phyloP scores from a whole-genome alignment of 2,797 vertebrate species.

The Tragelaphus eurycerus region DNA sequence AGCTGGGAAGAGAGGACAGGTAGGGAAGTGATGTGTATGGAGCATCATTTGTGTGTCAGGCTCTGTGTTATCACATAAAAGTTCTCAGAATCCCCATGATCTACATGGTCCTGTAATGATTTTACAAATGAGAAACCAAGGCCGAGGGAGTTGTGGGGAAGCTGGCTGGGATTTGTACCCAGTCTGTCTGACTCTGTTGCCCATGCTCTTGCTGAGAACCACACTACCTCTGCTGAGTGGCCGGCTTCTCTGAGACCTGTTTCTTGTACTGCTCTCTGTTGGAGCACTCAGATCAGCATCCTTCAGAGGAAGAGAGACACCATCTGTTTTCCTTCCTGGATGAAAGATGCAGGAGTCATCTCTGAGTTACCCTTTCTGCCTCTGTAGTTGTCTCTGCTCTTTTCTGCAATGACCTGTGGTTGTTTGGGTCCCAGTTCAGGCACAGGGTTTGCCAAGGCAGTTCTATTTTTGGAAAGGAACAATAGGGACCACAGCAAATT shows the following conservation, averaged over 20 bases:
- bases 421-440: conserved; percentile 70
- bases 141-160: background rate
- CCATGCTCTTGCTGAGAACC: background rate
- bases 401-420: background rate
- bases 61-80: background rate
- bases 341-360: background rate
- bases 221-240: background rate
- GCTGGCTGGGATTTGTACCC: background rate
- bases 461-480: conserved; percentile 77
- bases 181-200: background rate
- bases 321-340: background rate
- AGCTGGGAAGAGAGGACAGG: background rate
- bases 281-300: background rate
- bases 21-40: background rate
- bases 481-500: conserved; percentile 61
- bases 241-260: background rate
- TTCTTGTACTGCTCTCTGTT: background rate
- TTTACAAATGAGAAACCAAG: conserved; percentile 26
- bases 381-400: conserved; percentile 47
- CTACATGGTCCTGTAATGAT: background rate
- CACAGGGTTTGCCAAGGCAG: conserved; percentile 37
- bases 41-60: background rate
- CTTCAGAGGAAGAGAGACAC: background rate
- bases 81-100: background rate
- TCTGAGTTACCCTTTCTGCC: background rate